A percentile compares a stretch with the other conserved stretches of the same genome.
Conservation (phyloP, 2,113 vertebrate genomes). For the Diphyllodes magnificus region DNA sequence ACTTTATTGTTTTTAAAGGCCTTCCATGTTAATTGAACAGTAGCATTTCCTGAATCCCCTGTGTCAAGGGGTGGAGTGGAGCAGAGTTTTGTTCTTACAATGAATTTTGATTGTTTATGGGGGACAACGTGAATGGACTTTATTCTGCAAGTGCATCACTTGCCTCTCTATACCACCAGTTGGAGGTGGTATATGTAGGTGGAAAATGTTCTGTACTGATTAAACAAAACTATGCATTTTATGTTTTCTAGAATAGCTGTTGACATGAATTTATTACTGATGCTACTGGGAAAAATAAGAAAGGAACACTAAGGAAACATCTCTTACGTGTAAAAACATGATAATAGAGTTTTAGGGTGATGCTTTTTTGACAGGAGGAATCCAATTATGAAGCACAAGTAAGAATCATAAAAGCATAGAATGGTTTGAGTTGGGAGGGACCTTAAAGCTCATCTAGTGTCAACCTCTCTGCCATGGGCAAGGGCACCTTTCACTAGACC, state of each 20-base stretch:
- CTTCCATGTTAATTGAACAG: slow-evolving; percentile 38
- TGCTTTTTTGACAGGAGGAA: not conserved
- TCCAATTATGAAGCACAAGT: not conserved
- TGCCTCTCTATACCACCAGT: not conserved
- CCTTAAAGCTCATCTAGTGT: not conserved
- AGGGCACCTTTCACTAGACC: not conserved
- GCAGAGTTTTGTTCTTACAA: not conserved
- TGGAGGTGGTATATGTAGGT: not conserved
- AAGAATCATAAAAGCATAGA: not conserved
- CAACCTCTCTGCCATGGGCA: not conserved
- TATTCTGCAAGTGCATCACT: not conserved
- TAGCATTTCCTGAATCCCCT: slow-evolving; percentile 7
- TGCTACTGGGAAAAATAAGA: not conserved
- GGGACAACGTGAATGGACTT: not conserved
- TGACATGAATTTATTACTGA: not conserved
- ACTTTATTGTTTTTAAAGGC: slow-evolving; percentile 37
- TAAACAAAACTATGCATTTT: not conserved
- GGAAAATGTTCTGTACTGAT: not conserved
- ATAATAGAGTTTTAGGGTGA: not conserved
- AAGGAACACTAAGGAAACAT: not conserved
- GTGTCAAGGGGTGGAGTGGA: not conserved
- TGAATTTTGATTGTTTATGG: not conserved
- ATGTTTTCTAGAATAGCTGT: not conserved
- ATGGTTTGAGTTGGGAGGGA: not conserved
- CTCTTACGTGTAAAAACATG: not conserved